These are phyloP conservation scores for Calidris pygmaea DNA, from an alignment of 2,113 vertebrate genomes.

Conservation along the genomic window DNA sequence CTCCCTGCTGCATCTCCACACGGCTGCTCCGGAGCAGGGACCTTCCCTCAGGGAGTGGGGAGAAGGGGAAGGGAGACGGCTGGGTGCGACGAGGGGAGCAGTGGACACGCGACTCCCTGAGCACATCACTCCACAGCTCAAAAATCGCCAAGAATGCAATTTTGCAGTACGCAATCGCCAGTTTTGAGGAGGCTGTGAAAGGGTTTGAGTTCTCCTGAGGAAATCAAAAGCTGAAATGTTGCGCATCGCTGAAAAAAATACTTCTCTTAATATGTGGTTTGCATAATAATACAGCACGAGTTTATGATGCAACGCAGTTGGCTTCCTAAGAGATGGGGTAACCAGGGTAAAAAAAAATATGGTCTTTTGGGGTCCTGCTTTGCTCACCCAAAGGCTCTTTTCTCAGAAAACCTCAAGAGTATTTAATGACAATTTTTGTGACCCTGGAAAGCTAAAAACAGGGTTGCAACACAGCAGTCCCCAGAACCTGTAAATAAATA, in stretches of 20 bases:
- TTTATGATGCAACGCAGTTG: not conserved
- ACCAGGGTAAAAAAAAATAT: not conserved
- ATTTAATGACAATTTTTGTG: not conserved
- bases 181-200: not conserved
- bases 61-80: not conserved
- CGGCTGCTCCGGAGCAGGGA: rapidly evolving
- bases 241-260: not conserved
- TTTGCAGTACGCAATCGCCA: not conserved
- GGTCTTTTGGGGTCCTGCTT: not conserved
- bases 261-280: not conserved
- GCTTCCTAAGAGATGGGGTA: not conserved
- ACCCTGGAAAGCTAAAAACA: not conserved
- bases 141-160: not conserved
- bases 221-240: not conserved
- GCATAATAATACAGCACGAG: not conserved
- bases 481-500: not conserved
- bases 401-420: not conserved
- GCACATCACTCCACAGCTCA: not conserved
- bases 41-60: not conserved
- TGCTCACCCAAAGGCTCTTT: not conserved
- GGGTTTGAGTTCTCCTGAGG: not conserved
- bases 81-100: not conserved
- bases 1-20: not conserved
- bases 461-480: not conserved
- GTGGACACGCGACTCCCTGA: rapidly evolving